Conservation (phyloP, 2,888 invertebrate species). For the Chromoteleia sp. region DNA sequence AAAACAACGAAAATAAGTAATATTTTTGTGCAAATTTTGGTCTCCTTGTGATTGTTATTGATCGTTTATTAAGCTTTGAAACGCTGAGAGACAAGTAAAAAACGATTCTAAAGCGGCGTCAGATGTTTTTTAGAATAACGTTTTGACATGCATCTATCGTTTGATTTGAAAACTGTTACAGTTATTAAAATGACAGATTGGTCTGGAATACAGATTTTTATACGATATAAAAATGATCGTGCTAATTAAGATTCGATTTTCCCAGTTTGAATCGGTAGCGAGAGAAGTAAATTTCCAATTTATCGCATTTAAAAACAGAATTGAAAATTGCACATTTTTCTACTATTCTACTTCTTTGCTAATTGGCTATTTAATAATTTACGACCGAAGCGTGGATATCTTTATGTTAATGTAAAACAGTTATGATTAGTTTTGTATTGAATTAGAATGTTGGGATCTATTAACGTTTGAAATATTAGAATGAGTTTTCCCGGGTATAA, state of each 20-base stretch:
- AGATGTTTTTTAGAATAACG: slow-evolving; percentile 23
- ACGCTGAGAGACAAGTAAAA: not conserved
- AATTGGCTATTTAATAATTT: too few species aligned
- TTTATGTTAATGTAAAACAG: too few species aligned
- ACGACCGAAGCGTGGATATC: too few species aligned
- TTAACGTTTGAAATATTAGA: too few species aligned
- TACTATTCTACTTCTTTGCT: too few species aligned
- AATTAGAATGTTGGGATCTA: too few species aligned
- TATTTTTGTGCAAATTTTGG: not conserved
- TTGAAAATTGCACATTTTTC: too few species aligned
- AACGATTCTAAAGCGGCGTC: slow-evolving; percentile 14
- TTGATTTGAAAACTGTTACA: slow-evolving; percentile 9
- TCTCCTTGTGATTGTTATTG: slow-evolving; percentile 19
- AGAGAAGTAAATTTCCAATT: too few species aligned
- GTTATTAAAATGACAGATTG: not conserved
- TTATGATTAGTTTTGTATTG: not conserved
- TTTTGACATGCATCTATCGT: slow-evolving; percentile 23
- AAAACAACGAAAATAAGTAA: slow-evolving; percentile 4
- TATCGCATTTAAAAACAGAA: too few species aligned
- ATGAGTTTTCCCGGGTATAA: too few species aligned
- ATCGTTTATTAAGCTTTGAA: slow-evolving; percentile 12
- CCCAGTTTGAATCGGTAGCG: too few species aligned
- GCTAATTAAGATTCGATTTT: not conserved
- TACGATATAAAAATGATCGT: not conserved
- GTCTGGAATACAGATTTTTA: not conserved